These are phyloP conservation scores for Heterodera schachtii DNA, from an alignment of 1,140 invertebrate species.

Conservation along the genomic window DNA sequence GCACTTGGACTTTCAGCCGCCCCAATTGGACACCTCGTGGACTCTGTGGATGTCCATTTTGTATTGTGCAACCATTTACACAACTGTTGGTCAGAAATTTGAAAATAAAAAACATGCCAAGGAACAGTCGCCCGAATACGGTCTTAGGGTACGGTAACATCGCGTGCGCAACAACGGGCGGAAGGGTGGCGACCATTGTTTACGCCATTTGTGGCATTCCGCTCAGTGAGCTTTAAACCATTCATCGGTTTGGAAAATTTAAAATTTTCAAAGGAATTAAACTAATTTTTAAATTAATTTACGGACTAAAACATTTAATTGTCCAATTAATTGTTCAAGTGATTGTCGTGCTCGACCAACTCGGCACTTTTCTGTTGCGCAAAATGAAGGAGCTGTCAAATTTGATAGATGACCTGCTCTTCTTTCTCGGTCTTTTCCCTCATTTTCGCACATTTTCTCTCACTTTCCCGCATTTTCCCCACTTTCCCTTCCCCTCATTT, in stretches of 20 bases:
- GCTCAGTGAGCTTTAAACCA: constrained; percentile 66
- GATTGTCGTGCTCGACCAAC: constrained; percentile 41
- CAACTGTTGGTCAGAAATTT: constrained; percentile 35
- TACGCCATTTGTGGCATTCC: constrained; percentile 93
- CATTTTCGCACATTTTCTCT: no score
- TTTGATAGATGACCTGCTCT: constrained; percentile 35
- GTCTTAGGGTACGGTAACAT: constrained; percentile 84
- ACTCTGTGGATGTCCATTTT: constrained; percentile 56
- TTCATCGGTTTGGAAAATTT: not conserved
- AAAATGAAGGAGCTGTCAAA: constrained; percentile 21
- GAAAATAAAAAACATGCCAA: not conserved
- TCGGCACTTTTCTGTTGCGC: constrained; percentile 36
- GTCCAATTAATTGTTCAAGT: constrained; percentile 1
- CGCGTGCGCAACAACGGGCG: constrained; percentile 85
- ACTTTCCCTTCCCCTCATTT: not conserved
- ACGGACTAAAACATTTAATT: no score
- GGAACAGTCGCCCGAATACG: not conserved
- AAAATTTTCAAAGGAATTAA: no score
- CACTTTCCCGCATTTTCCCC: not conserved
- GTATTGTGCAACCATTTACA: constrained; percentile 53
- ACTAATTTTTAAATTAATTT: no score
- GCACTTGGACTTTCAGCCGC: constrained; percentile 39
- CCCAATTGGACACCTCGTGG: constrained; percentile 48
- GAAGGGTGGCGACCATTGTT: constrained; percentile 90
- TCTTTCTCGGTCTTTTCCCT: constrained; percentile 29